Percentiles rank a stretch among this genome's conserved stretches.
Conservation (phyloP, 2,113 vertebrate genomes). For the Hippopotamus amphibius region DNA sequence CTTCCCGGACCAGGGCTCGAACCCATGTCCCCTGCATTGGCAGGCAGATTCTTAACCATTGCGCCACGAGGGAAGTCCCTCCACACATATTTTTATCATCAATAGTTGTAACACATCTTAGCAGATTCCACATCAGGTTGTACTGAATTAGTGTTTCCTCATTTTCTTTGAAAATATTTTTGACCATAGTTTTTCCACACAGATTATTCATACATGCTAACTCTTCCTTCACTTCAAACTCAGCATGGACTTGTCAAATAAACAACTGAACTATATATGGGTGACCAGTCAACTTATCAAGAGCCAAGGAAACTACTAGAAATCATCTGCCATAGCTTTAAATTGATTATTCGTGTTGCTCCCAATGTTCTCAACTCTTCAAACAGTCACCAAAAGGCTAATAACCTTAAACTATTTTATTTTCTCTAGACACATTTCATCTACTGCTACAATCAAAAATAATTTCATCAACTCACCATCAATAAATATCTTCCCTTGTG, state of each 20-base stretch:
- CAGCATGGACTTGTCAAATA: not conserved
- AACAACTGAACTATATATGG: not conserved
- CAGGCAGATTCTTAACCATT: too few species aligned
- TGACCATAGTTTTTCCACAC: not conserved
- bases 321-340: not conserved
- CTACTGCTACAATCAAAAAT: not conserved
- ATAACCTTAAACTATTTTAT: not conserved
- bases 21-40: too few species aligned
- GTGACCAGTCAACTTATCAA: not conserved
- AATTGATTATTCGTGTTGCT: not conserved
- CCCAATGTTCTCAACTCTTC: not conserved
- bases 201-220: not conserved
- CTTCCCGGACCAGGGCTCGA: too few species aligned
- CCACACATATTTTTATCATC: not conserved
- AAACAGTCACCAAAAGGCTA: not conserved
- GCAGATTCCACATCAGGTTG: not conserved
- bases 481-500: not conserved
- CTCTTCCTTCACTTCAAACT: constrained; percentile 11
- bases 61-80: too few species aligned
- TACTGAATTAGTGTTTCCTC: not conserved
- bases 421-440: not conserved
- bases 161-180: not conserved
- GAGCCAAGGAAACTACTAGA: not conserved
- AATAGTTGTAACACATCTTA: not conserved
- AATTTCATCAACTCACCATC: not conserved